phyloP scores from a whole-genome alignment of 1,140 invertebrate species.

The Euglossa dilemma region DNA sequence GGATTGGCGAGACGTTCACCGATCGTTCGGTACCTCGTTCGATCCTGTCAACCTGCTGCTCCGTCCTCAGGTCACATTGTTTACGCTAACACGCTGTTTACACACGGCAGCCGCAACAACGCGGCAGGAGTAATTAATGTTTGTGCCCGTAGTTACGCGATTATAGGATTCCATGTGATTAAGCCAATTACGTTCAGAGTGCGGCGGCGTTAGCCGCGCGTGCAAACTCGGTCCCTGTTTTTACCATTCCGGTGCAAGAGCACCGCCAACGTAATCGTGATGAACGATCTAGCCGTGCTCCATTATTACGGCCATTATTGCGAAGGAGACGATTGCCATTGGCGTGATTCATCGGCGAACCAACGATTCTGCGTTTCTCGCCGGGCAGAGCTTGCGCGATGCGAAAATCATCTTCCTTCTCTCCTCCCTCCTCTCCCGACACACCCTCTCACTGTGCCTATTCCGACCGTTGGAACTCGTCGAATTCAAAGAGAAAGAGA shows the following conservation, averaged over 20 bases:
- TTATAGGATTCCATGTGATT: constrained; percentile 31
- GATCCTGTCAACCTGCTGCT: background rate
- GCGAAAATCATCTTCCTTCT: background rate
- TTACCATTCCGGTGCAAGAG: constrained; percentile 28
- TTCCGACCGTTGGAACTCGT: too few relatives aligned
- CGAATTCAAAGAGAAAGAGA: background rate
- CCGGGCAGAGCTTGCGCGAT: background rate
- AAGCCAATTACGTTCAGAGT: constrained; percentile 26
- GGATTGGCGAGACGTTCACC: too few relatives aligned
- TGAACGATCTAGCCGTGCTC: constrained; percentile 58
- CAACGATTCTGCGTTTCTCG: constrained; percentile 47
- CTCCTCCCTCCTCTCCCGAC: too few relatives aligned
- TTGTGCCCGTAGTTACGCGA: constrained; percentile 9
- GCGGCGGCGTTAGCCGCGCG: constrained; percentile 6
- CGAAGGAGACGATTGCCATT: constrained; percentile 59
- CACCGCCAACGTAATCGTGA: constrained; percentile 52
- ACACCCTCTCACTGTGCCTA: too few relatives aligned
- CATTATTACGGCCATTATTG: constrained; percentile 62
- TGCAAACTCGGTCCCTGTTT: constrained; percentile 28
- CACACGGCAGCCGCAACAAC: background rate
- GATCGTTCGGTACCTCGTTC: too few relatives aligned
- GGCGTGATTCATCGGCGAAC: constrained; percentile 60
- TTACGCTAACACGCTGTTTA: constrained; percentile 12
- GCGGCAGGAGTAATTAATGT: constrained; percentile 9
- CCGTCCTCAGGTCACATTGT: background rate